Base-by-base conservation (phyloP, 2,113 vertebrate genomes). In the Platichthys flesus region DNA sequence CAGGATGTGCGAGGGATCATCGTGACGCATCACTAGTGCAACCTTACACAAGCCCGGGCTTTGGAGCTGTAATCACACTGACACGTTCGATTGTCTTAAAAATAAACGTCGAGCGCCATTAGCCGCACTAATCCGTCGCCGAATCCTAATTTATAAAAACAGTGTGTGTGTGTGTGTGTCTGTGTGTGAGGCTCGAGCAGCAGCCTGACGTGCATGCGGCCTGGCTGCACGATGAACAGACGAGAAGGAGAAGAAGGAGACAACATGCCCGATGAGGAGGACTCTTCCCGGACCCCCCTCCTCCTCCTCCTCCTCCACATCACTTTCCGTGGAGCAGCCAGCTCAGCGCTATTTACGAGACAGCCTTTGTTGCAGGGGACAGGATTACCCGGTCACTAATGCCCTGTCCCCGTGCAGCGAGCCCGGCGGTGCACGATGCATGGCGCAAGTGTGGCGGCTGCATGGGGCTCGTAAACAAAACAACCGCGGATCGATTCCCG, bases 311-410 rank as follows among this genome's bases (percentile, higher is more conserved):
- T 28, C 18, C 52, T 40, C 20, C 45, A 62, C 81, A 81, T 67
- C 82, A 77, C 81, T 79, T 71, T 88, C 73, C 65, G 49, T 51
- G 69, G 21, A 28, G 54, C 81, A 81, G 88, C 89, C 86, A 89
- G 89, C 86, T 90, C 89, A 88, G 90, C 91, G 83, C 88, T 87
- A 91, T 93, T 93, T 92, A 93, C 90, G 76, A 90, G 88, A 89
- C 92, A 79, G 61, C 89, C 93, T 94, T 94, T 94, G 94, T 94
- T 93, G 93, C 90, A 92, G 78, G 85, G 88, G 85, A 85, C 83
- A 31, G 90, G 93, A 93, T 94, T 92, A 93, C 89, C 88, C 86
- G 81, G 54, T 74, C 81, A 79, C 82, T 89, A 90, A 92, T 75
- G 83, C 86, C 90, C 16, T 63, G 88, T 82, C 61, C 81, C 87